Evolutionary conservation across 2,888 invertebrate genomes (phyloP).

Genomic region (Ptychoptera contaminata): DNA sequence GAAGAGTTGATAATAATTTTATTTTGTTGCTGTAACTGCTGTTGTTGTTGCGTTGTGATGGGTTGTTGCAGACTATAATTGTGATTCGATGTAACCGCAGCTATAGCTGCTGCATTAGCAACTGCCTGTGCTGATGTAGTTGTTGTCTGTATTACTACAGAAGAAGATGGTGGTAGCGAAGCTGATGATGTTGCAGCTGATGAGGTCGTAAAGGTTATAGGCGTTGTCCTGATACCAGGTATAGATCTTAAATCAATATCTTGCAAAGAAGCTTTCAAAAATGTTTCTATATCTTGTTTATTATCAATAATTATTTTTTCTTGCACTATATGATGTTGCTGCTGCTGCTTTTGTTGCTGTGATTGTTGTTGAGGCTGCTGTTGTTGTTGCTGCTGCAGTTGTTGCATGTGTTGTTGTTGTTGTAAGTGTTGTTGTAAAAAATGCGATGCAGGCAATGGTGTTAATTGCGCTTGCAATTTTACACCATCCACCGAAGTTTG

Average conservation of each 20-base stretch:
- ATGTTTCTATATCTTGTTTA: neutral
- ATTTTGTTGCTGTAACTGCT: constrained; percentile 21
- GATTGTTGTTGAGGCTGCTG: neutral
- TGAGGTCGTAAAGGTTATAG: constrained; percentile 14
- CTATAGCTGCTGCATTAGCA: constrained; percentile 16
- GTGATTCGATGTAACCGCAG: constrained; percentile 26
- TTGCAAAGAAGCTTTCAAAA: neutral
- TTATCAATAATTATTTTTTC: too few relatives aligned
- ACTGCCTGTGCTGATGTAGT: constrained; percentile 18
- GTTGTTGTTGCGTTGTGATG: constrained; percentile 21
- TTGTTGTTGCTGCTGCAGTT: neutral
- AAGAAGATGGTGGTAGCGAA: constrained; percentile 4
- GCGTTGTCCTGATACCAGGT: constrained; percentile 15
- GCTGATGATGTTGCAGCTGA: constrained; percentile 4
- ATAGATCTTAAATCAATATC: constrained; percentile 5
- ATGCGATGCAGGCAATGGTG: neutral
- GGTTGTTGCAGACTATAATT: constrained; percentile 29
- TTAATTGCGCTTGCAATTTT: too few relatives aligned
- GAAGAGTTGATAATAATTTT: constrained; percentile 24
- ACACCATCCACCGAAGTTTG: too few relatives aligned
- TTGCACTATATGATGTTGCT: constrained; percentile 10
- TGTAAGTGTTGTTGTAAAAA: neutral
- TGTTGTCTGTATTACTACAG: constrained; percentile 6
- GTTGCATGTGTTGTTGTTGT: neutral
- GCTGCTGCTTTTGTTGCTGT: constrained; percentile 26